Conservation (phyloP, 2,797 vertebrate species). For the Etheostoma nigrum region DNA sequence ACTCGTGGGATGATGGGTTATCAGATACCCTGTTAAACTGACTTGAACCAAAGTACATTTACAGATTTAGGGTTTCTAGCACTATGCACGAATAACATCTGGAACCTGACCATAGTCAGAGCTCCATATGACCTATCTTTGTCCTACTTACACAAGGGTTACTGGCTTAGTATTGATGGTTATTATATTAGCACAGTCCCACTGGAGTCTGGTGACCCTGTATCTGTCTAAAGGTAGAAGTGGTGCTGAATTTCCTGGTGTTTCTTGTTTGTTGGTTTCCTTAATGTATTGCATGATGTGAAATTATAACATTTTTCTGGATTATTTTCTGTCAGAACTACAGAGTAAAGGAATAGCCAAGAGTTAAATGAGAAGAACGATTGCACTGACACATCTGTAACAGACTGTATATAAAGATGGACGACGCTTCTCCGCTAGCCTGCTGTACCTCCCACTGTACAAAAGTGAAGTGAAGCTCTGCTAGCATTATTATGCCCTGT, state of each 20-base stretch:
- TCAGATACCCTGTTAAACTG: slow-evolving; percentile 50
- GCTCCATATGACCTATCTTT: slow-evolving; percentile 14
- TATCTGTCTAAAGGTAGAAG: slow-evolving; percentile 4
- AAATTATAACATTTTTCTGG: not conserved
- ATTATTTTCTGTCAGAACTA: not conserved
- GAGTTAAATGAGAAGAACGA: too few species aligned
- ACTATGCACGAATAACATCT: slow-evolving; percentile 19
- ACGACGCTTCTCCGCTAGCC: too few species aligned
- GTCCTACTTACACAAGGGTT: not conserved
- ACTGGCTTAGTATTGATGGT: not conserved
- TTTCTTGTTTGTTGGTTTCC: not conserved
- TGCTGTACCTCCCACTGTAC: too few species aligned
- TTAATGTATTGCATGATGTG: not conserved
- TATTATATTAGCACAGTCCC: not conserved
- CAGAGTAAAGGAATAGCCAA: not conserved
- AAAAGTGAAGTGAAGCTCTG: too few species aligned
- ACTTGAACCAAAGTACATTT: slow-evolving; percentile 28
- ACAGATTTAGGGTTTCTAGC: slow-evolving; percentile 19
- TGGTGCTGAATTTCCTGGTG: not conserved
- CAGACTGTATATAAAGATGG: too few species aligned
- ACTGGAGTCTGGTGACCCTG: not conserved
- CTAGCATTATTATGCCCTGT: too few species aligned
- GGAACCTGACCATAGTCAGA: slow-evolving; percentile 16
- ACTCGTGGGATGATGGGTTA: slow-evolving; percentile 13
- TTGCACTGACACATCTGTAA: too few species aligned